Conservation (phyloP, 2,113 vertebrate species). For the Athene noctua region DNA sequence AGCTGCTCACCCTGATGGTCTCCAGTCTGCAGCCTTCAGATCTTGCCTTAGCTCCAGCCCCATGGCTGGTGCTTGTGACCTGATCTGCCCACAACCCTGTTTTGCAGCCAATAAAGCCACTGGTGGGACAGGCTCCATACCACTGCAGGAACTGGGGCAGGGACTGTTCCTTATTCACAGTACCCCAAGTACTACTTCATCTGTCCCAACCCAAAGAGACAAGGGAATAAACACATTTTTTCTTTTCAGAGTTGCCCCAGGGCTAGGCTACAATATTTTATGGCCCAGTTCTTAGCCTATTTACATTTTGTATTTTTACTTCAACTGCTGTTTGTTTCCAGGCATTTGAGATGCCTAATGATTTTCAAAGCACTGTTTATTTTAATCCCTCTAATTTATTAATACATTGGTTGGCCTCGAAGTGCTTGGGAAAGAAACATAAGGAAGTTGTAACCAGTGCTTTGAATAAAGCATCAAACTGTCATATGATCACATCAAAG, state of each 20-base stretch:
- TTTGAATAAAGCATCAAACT: constrained; percentile 55
- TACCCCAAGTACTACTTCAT: background rate
- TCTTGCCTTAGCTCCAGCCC: constrained; percentile 14
- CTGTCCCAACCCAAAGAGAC: background rate
- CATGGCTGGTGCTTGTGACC: background rate
- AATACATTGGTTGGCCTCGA: constrained; percentile 53
- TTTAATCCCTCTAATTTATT: constrained; percentile 68
- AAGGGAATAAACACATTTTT: background rate
- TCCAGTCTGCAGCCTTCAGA: constrained; percentile 14
- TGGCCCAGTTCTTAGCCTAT: constrained; percentile 58
- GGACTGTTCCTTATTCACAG: background rate
- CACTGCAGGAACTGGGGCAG: background rate
- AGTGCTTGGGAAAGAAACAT: constrained; percentile 38
- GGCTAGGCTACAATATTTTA: constrained; percentile 32
- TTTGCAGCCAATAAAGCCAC: background rate
- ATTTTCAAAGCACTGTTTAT: constrained; percentile 68
- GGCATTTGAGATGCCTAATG: constrained; percentile 58
- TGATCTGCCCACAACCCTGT: background rate
- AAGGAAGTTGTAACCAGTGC: constrained; percentile 44
- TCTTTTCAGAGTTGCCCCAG: background rate
- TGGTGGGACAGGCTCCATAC: background rate
- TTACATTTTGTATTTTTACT: constrained; percentile 56
- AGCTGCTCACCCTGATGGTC: constrained; percentile 59
- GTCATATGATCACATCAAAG: constrained; percentile 57
- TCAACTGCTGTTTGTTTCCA: constrained; percentile 56